Evolutionary conservation across 2,888 invertebrate species (phyloP), one percentile per base, ranked within the genome.

Genomic region (Ganaspis brasiliensis): DNA sequence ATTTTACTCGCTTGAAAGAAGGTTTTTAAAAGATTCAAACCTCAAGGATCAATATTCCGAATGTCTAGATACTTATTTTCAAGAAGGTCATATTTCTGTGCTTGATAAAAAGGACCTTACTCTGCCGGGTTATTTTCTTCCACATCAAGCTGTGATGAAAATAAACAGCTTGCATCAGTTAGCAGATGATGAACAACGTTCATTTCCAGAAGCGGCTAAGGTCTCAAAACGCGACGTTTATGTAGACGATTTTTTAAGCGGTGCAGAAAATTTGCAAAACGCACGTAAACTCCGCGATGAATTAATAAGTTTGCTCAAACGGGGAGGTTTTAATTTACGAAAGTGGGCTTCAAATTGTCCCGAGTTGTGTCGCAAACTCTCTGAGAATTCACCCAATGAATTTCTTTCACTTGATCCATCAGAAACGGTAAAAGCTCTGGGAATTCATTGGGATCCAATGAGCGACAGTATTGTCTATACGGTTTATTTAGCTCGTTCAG

Each of bases 161-260:
- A n/a, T n/a, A n/a, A n/a, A n/a, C n/a, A n/a, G n/a, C n/a, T n/a
- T n/a, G 0, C 76, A 78, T 24, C 79, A 82, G 61, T 40, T 82
- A 21, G 82, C 80, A 1, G 8, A 73, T 0, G 80, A 82, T 45
- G 79, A 79, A 52, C 8, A 49, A 24, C 12, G 40, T 4, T 57
- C 37, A 2, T 82, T 74, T 61, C 83, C 85, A 2, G 10, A 61
- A 9, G 82, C 82, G 9, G 71, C 81, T 0, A 5, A 61, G 16
- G 72, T 63, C 14, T 5, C 82, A 10, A 16, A 10, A 12, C 24
- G 67, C 0, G 80, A 84, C 40, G 77, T 83, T 21, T 87, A 88
- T 45, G 82, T 89, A 10, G 86, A 89, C 70, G 87, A 88, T 74
- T 37, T 84, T 0, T 21, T 85, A 10, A 63, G 81, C 1, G 83